phyloP scores from a whole-genome alignment of 2,113 vertebrate genomes.

The Silurus meridionalis region DNA sequence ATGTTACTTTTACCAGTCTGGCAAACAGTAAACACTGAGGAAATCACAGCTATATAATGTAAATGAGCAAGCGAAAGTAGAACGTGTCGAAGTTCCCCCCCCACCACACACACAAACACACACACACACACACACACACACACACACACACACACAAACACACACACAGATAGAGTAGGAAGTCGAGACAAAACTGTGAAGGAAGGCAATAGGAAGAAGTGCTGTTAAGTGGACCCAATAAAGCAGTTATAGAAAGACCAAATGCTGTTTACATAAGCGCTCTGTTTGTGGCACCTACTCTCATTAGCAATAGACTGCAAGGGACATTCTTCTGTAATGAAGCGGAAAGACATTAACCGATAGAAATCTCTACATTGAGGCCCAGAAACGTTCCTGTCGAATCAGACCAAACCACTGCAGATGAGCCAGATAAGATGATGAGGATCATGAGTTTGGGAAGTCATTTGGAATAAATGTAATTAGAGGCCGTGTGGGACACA shows the following conservation, averaged over 20 bases:
- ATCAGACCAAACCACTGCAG: background rate
- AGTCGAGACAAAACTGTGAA: conserved; percentile 34
- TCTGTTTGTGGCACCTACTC: conserved; percentile 46
- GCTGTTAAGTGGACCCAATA: conserved; percentile 45
- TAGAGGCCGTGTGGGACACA: background rate
- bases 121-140: no score
- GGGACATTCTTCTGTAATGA: conserved; percentile 47
- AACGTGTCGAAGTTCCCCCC: background rate
- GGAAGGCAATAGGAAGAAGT: conserved; percentile 39
- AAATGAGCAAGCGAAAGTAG: conserved; percentile 13
- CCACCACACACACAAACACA: no score
- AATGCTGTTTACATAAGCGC: conserved; percentile 58
- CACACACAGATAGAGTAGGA: background rate
- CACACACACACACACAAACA: no score
- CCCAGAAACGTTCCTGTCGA: background rate
- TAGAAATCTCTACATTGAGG: conserved; percentile 20
- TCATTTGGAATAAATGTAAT: background rate
- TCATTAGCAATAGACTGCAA: conserved; percentile 48
- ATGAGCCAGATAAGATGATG: background rate
- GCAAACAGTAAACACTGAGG: background rate
- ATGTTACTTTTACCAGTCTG: background rate
- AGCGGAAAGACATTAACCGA: conserved; percentile 25
- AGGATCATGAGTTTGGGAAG: conserved; percentile 9
- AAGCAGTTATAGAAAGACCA: conserved; percentile 50
- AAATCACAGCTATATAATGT: conserved; percentile 20